Evolutionary conservation across 2,888 invertebrate genomes (phyloP).

Genomic region (Lagria hirta): DNA sequence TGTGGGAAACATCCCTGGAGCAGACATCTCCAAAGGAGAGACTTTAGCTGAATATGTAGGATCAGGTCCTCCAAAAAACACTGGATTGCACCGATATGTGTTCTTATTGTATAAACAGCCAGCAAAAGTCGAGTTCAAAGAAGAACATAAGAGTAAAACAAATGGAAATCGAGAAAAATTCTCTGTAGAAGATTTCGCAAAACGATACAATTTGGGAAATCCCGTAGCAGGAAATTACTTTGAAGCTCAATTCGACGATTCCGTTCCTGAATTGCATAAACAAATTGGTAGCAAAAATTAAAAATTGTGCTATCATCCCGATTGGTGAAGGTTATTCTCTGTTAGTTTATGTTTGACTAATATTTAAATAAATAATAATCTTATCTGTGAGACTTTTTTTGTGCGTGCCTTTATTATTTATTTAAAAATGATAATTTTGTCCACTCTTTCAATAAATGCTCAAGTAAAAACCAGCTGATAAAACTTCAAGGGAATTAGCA

Average conservation of each 20-base stretch:
- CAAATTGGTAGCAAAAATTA: slow-evolving; percentile 18
- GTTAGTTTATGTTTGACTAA: neutral
- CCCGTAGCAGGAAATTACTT: slow-evolving; percentile 66
- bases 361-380: too few species aligned
- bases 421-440: too few species aligned
- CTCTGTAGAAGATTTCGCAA: slow-evolving; percentile 59
- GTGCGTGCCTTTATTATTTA: too few species aligned
- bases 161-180: slow-evolving; percentile 61
- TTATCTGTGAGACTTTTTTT: too few species aligned
- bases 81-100: slow-evolving; percentile 72
- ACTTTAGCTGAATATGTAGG: slow-evolving; percentile 65
- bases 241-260: slow-evolving; percentile 62
- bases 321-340: too few species aligned
- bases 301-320: too few species aligned
- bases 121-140: slow-evolving; percentile 51
- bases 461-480: too few species aligned
- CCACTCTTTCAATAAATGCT: too few species aligned
- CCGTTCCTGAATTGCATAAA: slow-evolving; percentile 51
- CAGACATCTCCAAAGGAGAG: slow-evolving; percentile 64
- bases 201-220: slow-evolving; percentile 60
- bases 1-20: slow-evolving; percentile 71
- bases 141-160: slow-evolving; percentile 53
- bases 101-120: slow-evolving; percentile 71
- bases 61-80: slow-evolving; percentile 71
- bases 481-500: too few species aligned